phyloP scores from a whole-genome alignment of 1,140 invertebrate species.

The Amyelois transitella region DNA sequence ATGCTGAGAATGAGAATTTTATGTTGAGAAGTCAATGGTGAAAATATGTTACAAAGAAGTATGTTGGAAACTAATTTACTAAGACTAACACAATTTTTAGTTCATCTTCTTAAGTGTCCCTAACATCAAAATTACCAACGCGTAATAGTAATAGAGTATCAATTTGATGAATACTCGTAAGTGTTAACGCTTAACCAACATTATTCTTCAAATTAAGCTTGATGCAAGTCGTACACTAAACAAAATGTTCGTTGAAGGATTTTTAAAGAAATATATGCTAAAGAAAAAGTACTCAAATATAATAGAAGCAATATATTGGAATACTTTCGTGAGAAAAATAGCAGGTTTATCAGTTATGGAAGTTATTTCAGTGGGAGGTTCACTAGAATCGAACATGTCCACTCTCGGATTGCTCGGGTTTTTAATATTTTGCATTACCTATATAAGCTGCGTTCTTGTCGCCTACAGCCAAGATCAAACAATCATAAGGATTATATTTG shows the following conservation, averaged over 20 bases:
- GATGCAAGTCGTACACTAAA: too few species aligned
- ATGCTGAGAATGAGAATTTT: too few species aligned
- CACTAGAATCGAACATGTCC: slow-evolving; percentile 15
- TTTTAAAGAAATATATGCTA: neutral
- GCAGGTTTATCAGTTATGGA: neutral
- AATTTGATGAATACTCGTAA: too few species aligned
- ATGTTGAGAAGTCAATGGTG: too few species aligned
- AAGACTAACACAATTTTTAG: too few species aligned
- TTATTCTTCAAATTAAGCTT: neutral
- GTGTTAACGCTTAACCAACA: neutral
- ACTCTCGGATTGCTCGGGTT: slow-evolving; percentile 31
- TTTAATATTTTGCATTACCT: slow-evolving; percentile 28
- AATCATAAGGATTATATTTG: slow-evolving; percentile 34
- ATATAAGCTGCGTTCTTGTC: slow-evolving; percentile 32
- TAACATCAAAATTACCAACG: too few species aligned
- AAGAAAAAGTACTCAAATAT: neutral
- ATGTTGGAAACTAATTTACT: too few species aligned
- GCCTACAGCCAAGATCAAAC: slow-evolving; percentile 31
- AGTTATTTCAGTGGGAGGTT: neutral
- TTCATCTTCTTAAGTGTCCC: too few species aligned
- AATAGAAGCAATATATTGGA: neutral
- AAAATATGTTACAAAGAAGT: too few species aligned
- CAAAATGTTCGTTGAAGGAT: neutral
- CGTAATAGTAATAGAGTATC: too few species aligned
- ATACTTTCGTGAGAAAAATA: neutral